Base-by-base conservation (phyloP, 2,888 invertebrate species). In the Orthosia gothica region DNA sequence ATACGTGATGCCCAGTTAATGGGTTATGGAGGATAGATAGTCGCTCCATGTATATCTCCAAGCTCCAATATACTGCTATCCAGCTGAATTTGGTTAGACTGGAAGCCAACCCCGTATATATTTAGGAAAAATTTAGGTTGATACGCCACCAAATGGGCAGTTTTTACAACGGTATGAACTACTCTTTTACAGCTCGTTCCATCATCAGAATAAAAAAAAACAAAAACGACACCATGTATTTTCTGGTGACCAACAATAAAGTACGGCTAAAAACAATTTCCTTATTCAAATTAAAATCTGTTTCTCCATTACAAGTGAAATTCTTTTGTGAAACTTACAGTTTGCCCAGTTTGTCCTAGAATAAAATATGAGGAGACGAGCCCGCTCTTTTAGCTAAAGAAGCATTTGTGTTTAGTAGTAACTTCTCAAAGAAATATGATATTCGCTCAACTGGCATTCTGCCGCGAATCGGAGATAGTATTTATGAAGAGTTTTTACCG, bases 341-440 rank as follows among this genome's bases (percentile, higher is more conserved):
- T 57, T 69, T 32, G 12, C 15, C 9, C 3, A 13, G 26, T 74
- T 58, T 50, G 40, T 65, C 32, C 20, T 32, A 32, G 20, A 73
- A 74, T 74, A 64, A 52, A 52, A 58, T 74, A 58, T 64, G 59
- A 61, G 20, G 15, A 55, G 16, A 57, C 45, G 12, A 62, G 32
- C 13, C 16, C 5, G 11, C 16, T 57, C 20, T 55, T 75, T 26
- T 32, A 50, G 55, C 61, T 50, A 26, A 62, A 57, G 50, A 47
- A 55, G 26, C 55, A 20, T 67, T 57, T 52, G 16, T 76, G 55
- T 62, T 75, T 62, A 62, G 55, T 68, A 11, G 61, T 45, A 55
- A 55, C 26, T 50, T 52, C 50, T 57, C 20, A 76, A 75, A 75
- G 61, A 76, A 75, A 75, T 68, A 62, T 75, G 55, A 62, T 50